Evolutionary conservation across 2,888 invertebrate genomes (phyloP).

Genomic region (Tolmerus cingulatus): DNA sequence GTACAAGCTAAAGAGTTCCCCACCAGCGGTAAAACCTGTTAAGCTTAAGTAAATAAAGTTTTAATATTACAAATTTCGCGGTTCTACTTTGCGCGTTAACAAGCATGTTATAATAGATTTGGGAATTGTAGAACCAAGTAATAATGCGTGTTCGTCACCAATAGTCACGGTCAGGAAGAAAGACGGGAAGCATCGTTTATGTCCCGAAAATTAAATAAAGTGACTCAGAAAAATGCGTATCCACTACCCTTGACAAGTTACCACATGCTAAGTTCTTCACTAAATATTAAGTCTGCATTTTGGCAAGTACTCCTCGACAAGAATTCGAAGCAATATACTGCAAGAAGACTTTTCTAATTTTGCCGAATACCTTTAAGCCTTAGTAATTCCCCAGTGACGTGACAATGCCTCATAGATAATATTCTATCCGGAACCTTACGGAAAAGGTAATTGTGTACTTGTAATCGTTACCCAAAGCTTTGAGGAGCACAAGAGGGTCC

Average conservation of each 20-base stretch:
- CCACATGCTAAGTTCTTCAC: background rate
- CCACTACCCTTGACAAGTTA: background rate
- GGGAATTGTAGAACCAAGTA: background rate
- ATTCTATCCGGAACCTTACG: background rate
- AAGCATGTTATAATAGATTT: background rate
- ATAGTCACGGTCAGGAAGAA: background rate
- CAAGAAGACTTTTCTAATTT: background rate
- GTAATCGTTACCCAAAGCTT: background rate
- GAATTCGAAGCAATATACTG: background rate
- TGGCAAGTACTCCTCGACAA: background rate
- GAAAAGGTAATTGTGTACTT: background rate
- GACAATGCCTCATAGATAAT: background rate
- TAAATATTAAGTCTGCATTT: background rate
- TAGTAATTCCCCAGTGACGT: background rate
- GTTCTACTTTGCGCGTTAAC: too few relatives aligned
- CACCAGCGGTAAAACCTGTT: too few relatives aligned
- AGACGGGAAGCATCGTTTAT: background rate
- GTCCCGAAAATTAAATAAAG: background rate
- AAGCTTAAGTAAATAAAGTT: too few relatives aligned
- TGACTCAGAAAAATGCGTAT: background rate
- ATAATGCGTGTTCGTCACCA: background rate
- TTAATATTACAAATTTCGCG: too few relatives aligned
- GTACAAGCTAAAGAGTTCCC: too few relatives aligned
- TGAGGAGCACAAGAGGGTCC: background rate
- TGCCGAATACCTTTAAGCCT: background rate